Conservation (phyloP, 2,797 vertebrate species). For the Macrochelys suwanniensis region DNA sequence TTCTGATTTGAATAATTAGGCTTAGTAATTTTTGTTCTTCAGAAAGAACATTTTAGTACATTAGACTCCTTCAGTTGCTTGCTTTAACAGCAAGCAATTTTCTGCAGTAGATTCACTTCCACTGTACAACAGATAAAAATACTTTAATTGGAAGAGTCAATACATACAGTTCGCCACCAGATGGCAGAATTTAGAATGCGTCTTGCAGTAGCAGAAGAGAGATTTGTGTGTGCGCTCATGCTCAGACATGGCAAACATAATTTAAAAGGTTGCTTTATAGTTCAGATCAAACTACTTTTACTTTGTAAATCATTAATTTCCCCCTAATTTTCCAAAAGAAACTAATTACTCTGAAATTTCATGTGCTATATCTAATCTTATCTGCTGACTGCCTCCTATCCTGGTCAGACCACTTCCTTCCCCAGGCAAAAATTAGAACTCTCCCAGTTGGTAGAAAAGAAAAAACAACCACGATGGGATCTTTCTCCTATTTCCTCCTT, state of each 20-base stretch:
- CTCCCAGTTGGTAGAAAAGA: too few species aligned
- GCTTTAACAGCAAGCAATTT: background rate
- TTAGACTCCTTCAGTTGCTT: background rate
- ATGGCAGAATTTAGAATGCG: background rate
- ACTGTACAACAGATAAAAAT: background rate
- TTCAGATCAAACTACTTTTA: background rate
- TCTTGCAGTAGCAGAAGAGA: background rate
- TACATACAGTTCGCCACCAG: background rate
- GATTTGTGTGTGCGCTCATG: background rate
- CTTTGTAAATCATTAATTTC: background rate
- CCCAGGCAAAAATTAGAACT: too few species aligned
- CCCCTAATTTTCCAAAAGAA: background rate
- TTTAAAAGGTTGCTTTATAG: background rate
- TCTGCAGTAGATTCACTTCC: background rate
- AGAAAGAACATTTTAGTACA: background rate
- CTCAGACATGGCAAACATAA: background rate
- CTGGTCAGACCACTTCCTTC: background rate
- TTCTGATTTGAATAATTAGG: background rate
- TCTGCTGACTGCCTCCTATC: background rate
- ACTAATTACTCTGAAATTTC: background rate
- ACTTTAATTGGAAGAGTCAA: background rate
- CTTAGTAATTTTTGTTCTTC: background rate
- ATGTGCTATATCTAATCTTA: background rate
- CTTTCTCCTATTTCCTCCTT: too few species aligned
- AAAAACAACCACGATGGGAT: too few species aligned